Evolutionary conservation across 2,797 vertebrate genomes (phyloP).

Genomic region (Limosa lapponica): DNA sequence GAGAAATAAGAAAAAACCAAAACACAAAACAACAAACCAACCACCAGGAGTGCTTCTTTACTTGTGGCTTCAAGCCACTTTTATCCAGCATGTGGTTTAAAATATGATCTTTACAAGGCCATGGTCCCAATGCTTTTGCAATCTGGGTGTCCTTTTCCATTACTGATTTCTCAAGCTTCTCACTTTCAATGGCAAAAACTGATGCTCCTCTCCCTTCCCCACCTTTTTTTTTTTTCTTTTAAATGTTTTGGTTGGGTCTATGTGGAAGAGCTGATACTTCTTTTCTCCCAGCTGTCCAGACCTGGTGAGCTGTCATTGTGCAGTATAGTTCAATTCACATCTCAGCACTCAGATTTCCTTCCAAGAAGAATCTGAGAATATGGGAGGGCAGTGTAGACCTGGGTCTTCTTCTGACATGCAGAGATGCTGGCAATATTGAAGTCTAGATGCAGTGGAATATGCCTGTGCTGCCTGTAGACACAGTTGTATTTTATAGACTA

Average conservation of each 20-base stretch:
- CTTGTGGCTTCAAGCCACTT: neutral
- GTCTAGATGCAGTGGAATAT: rapidly evolving
- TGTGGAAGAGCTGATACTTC: neutral
- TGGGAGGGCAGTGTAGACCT: neutral
- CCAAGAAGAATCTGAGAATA: neutral
- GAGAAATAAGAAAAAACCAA: neutral
- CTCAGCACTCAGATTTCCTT: neutral
- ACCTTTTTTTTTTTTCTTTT: neutral
- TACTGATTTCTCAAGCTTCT: neutral
- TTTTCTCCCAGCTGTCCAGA: neutral
- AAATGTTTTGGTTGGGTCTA: neutral
- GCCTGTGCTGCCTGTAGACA: neutral
- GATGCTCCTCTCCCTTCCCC: neutral
- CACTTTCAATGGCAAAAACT: neutral
- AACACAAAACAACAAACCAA: neutral
- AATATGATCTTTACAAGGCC: neutral
- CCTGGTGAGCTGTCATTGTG: rapidly evolving
- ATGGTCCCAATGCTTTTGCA: neutral
- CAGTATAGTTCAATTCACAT: neutral
- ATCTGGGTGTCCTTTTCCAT: neutral
- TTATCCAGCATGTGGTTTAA: neutral
- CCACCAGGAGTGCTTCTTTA: neutral
- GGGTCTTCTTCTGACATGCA: neutral
- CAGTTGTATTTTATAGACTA: neutral
- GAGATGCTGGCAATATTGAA: neutral